A percentile compares a stretch with the other conserved stretches of the same genome.
These are phyloP conservation scores for Chrysolina americana DNA, from an alignment of 2,888 invertebrate species.

Conservation along the genomic window DNA sequence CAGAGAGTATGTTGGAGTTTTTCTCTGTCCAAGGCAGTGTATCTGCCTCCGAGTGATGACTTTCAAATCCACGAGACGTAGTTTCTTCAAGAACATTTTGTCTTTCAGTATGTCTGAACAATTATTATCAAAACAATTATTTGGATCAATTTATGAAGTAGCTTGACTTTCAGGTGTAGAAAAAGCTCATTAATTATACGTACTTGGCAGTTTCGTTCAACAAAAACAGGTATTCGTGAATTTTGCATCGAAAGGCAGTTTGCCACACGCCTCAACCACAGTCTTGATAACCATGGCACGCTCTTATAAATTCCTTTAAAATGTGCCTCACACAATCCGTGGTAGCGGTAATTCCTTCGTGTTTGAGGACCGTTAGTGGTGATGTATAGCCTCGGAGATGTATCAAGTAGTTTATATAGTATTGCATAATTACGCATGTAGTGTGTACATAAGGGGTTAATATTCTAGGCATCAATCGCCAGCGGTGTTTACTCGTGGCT, in stretches of 20 bases:
- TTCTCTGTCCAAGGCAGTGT: too few relatives aligned
- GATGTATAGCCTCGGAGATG: conserved; percentile 43
- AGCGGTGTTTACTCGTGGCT: conserved; percentile 51
- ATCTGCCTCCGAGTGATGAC: too few relatives aligned
- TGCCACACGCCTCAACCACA: not conserved
- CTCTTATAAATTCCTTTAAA: conserved; percentile 1
- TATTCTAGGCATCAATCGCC: conserved; percentile 48
- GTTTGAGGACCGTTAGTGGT: conserved; percentile 40
- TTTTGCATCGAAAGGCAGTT: not conserved
- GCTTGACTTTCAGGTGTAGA: too few relatives aligned
- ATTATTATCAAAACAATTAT: too few relatives aligned
- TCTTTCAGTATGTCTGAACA: too few relatives aligned
- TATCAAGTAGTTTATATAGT: conserved; percentile 42
- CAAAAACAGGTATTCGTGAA: not conserved
- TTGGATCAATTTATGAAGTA: too few relatives aligned
- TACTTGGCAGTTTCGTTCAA: too few relatives aligned
- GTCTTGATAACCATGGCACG: conserved; percentile 13
- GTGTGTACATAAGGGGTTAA: conserved; percentile 47
- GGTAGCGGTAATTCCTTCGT: conserved; percentile 36
- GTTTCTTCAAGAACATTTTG: too few relatives aligned
- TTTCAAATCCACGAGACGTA: too few relatives aligned
- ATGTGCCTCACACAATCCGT: conserved; percentile 1
- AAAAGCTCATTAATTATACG: too few relatives aligned
- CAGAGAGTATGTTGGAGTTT: too few relatives aligned
- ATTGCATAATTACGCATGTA: conserved; percentile 51